Evolutionary conservation across 2,113 vertebrate genomes (phyloP), one percentile per base, ranked within the genome.

Genomic region (Seriola rivoliana): DNA sequence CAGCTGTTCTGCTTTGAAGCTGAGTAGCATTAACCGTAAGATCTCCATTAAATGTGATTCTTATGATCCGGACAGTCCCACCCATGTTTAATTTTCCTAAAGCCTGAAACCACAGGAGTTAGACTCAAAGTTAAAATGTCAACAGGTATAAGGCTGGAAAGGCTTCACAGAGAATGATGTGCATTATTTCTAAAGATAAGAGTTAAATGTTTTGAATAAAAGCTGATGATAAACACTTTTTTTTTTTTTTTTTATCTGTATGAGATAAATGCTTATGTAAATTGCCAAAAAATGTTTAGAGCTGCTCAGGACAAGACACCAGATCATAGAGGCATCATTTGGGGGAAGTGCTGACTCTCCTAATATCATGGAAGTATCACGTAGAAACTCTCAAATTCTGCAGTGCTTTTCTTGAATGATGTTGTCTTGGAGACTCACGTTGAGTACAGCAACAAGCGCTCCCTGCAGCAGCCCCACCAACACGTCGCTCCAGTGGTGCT

Each of bases 401-500:
- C 44, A 42, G 34, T 57, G 58, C 80, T 86, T 55, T 12, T 73
- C 65, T 80, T 80, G 71, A 57, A 36, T 40, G 46, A 63, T 0
- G 77, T 80, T 64, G 80, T 50, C 54, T 32, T 25, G 36, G 67
- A 54, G 57, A 95, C 96, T 97, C 92, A 99, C 97, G 0, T 95
- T 96, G 73, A 99, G 95, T 36, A 95, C 17, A 4, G 98, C 98
- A 2, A 99, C 93, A 14, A 98, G 94, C 0, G 97, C 97, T 23
- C 98, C 97, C 88, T 99, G 98, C 82, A 99, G 94, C 85, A 99
- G 95, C 75, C 98, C 98, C 3, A 92, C 93, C 75, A 99, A 93
- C 52, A 99, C 98, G 0, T 99, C 97, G 0, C 97, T 99, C 97
- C 97, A 99, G 94, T 99, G 97, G 94, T 99, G 97, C 75, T 98